Conservation (phyloP, 2,888 invertebrate genomes). For the Eretmocerus hayati region DNA sequence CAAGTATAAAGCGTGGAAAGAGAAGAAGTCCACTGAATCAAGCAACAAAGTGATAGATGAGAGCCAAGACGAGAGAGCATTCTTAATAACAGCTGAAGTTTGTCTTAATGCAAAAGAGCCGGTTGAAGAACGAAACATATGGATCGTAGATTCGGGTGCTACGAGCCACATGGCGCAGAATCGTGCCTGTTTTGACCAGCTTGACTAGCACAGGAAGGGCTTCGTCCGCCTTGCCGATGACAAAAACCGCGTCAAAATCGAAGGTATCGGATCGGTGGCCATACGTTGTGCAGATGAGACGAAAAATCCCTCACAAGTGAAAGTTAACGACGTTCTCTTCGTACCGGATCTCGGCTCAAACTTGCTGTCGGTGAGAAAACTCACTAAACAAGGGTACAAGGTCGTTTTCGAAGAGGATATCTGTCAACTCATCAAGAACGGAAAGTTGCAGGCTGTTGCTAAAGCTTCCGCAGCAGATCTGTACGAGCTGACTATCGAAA, state of each 20-base stretch:
- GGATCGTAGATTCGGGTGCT: background rate
- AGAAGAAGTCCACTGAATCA: background rate
- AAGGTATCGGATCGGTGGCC: background rate
- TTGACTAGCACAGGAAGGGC: background rate
- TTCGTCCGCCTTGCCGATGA: background rate
- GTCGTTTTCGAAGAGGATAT: conserved; percentile 21
- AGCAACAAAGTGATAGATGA: background rate
- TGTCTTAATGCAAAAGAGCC: background rate
- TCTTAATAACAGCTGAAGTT: background rate
- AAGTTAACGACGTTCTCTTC: conserved; percentile 22
- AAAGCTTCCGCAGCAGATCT: conserved; percentile 7
- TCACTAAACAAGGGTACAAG: conserved; percentile 13
- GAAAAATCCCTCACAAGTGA: background rate
- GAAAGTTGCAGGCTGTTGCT: conserved; percentile 15
- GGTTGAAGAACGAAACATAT: background rate
- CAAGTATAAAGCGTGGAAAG: conserved; percentile 4
- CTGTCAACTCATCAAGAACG: conserved; percentile 18
- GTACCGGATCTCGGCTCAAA: conserved; percentile 22
- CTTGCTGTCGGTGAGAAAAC: conserved; percentile 24
- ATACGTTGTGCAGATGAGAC: background rate
- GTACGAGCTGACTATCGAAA: background rate
- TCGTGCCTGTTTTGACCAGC: background rate
- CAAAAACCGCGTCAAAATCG: background rate
- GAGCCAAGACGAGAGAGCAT: conserved; percentile 7
- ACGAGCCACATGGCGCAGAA: background rate